A percentile compares a stretch with the other conserved stretches of the same genome.
Evolutionary conservation across 1,140 invertebrate genomes (phyloP).

Genomic region (Cherax destructor): DNA sequence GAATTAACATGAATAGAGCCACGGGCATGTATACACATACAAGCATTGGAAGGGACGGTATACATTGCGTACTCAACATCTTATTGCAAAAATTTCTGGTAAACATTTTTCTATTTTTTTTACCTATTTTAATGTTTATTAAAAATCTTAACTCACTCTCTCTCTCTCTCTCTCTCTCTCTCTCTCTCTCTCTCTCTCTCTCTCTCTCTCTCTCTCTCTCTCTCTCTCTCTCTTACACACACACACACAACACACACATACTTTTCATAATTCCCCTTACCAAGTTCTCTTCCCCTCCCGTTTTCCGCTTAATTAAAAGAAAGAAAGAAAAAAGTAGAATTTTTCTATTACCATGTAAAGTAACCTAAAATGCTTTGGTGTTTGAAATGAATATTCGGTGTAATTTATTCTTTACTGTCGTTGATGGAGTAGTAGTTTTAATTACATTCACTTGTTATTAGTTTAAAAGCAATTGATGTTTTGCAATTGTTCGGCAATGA

Average conservation of each 20-base stretch:
- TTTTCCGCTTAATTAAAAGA: background rate
- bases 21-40: no score
- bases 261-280: background rate
- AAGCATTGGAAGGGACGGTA: no score
- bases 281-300: background rate
- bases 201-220: background rate
- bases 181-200: background rate
- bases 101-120: no score
- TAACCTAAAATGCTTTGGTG: background rate
- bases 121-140: no score
- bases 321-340: background rate
- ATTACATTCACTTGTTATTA: slow-evolving; percentile 12
- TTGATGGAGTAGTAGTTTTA: background rate
- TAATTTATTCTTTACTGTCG: slow-evolving; percentile 5
- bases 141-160: no score
- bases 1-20: no score
- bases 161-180: no score
- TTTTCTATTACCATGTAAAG: background rate
- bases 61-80: no score
- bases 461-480: slow-evolving; percentile 14
- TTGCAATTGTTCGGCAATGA: slow-evolving; percentile 6
- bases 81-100: no score
- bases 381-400: background rate
- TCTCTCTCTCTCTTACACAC: background rate
- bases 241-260: background rate